Evolutionary conservation across 2,888 invertebrate genomes (phyloP), one percentile per base, ranked within the genome.

Genomic region (Tetheella fluctuosa): DNA sequence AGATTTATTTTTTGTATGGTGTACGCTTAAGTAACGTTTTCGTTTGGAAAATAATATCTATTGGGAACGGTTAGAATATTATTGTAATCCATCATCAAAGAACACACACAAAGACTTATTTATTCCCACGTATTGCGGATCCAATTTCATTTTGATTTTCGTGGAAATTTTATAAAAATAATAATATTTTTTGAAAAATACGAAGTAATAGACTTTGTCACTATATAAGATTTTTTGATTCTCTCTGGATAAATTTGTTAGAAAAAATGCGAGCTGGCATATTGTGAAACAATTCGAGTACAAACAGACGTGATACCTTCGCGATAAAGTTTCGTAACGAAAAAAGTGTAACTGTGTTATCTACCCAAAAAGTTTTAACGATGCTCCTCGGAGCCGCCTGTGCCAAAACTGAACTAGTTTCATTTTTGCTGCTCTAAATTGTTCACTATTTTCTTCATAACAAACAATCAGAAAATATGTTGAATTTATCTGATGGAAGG

Each of bases 311-410:
- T 71, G 79, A 79, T 34, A 34, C 13, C 34, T 34, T 34, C 34
- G 13, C 13, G 34, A 34, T 76, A 83, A 81, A 57, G 48, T 57
- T 81, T 80, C 57, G 64, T 64, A 68, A 73, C 73, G 71, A 76
- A 80, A 84, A 79, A 85, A 79, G 73, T 79, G 74, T 80, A 80
- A 79, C 77, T 64, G 68, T 77, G 80, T 85, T 81, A 77, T 77
- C 73, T 67, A 64, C 68, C 79, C 71, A 75, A 81, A 82, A 89
- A 88, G 81, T 89, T 88, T 85, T 88, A 89, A 89, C 81, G 86
- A 89, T 71, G 71, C 67, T 66, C 71, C 71, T 76, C 69, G 58
- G 70, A 71, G 70, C 63, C 69, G 68, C 58, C 59, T 48, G 67
- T 61, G 63, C 62, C 59, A 68, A 64, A 70, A 69, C 59, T 55